These are phyloP conservation scores for Nemoura dubitans DNA, from an alignment of 2,888 invertebrate genomes.

Conservation along the genomic window DNA sequence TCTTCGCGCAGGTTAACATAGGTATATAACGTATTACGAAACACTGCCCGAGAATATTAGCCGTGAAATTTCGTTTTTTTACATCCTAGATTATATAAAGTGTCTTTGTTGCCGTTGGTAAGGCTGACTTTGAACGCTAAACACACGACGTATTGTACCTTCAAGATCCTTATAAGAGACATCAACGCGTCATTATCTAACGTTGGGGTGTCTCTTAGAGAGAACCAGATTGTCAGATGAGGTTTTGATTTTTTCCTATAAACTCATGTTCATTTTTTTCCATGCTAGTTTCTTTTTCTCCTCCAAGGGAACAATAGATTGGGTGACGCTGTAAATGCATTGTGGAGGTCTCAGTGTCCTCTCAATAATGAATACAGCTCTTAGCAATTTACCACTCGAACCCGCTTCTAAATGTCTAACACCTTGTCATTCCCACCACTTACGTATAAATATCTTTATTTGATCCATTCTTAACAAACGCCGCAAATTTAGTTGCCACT, in stretches of 20 bases:
- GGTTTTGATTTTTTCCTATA: slow-evolving; percentile 24
- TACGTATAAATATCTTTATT: slow-evolving; percentile 29
- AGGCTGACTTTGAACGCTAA: slow-evolving; percentile 30
- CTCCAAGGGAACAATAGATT: background rate
- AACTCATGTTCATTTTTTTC: background rate
- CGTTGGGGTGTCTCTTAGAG: slow-evolving; percentile 29
- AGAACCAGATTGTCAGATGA: slow-evolving; percentile 26
- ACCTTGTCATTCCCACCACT: slow-evolving; percentile 35
- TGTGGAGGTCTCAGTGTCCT: slow-evolving; percentile 38
- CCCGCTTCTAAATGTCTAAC: slow-evolving; percentile 32
- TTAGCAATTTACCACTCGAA: slow-evolving; percentile 28
- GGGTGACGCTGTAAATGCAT: slow-evolving; percentile 38
- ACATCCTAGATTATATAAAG: slow-evolving; percentile 31
- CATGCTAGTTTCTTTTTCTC: background rate
- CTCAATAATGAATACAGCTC: slow-evolving; percentile 25
- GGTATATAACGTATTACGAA: slow-evolving; percentile 15
- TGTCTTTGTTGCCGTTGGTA: slow-evolving; percentile 26
- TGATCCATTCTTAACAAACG: slow-evolving; percentile 24
- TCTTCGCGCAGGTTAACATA: slow-evolving; percentile 12
- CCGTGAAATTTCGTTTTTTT: slow-evolving; percentile 48
- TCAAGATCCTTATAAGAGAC: slow-evolving; percentile 2
- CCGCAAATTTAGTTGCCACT: background rate
- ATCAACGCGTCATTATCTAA: slow-evolving; percentile 39
- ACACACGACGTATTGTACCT: slow-evolving; percentile 35
- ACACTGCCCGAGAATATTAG: slow-evolving; percentile 43